phyloP scores from a whole-genome alignment of 2,113 vertebrate species.

The Megaptera novaeangliae region DNA sequence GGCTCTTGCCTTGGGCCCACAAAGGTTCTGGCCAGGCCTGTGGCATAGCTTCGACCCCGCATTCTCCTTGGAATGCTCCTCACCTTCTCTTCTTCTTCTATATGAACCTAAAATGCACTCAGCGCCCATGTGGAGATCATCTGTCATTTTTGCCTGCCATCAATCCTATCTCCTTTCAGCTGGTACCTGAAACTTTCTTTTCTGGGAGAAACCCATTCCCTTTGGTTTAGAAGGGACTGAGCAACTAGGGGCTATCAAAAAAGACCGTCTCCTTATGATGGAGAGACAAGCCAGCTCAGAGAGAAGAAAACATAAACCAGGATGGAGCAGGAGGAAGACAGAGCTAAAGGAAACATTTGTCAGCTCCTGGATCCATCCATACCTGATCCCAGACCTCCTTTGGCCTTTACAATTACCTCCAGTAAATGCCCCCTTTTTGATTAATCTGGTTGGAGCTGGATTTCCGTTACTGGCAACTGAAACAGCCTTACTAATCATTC shows the following conservation, averaged over 20 bases:
- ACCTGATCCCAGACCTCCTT: rapidly evolving
- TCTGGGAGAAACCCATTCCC: background rate
- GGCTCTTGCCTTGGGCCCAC: background rate
- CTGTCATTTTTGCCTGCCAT: background rate
- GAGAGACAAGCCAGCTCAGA: background rate
- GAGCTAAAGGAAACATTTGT: background rate
- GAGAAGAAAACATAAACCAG: background rate
- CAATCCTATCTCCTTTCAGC: background rate
- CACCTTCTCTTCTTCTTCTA: background rate
- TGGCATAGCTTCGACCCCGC: background rate
- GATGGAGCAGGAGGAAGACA: background rate
- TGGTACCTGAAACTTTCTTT: background rate
- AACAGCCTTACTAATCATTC: background rate
- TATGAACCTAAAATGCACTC: background rate
- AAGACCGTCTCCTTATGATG: background rate
- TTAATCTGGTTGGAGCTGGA: background rate
- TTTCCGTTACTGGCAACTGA: background rate
- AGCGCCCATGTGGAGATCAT: background rate
- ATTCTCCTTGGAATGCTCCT: background rate
- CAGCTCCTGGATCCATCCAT: background rate
- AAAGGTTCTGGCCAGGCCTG: background rate
- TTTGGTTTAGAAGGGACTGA: background rate
- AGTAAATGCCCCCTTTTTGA: background rate
- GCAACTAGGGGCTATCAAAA: background rate
- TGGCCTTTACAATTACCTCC: background rate